Conservation (phyloP, 2,888 invertebrate species). For the Flexamia atlantica region DNA sequence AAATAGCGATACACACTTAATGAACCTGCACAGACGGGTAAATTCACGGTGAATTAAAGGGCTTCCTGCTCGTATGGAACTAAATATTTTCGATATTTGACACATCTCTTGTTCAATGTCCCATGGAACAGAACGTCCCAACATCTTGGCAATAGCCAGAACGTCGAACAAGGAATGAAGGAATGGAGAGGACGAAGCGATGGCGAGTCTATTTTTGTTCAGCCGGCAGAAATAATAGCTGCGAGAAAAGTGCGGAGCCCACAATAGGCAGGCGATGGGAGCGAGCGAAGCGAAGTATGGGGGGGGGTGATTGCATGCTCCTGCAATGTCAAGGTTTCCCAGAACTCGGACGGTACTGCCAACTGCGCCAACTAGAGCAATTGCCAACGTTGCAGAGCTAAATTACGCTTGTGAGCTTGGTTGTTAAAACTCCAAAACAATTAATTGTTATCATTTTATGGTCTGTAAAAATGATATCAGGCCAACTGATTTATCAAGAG, state of each 20-base stretch:
- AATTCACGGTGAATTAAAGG: too few species aligned
- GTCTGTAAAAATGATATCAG: too few species aligned
- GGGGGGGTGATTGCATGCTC: neutral
- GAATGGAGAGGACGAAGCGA: neutral
- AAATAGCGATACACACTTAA: too few species aligned
- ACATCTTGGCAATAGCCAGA: too few species aligned
- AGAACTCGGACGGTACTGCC: constrained; percentile 53
- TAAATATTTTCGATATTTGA: too few species aligned
- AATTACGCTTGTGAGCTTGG: constrained; percentile 9
- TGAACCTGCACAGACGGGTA: too few species aligned
- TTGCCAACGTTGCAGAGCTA: constrained; percentile 28
- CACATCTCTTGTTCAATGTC: too few species aligned
- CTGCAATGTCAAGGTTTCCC: constrained; percentile 61
- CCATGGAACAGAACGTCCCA: too few species aligned
- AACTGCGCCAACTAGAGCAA: constrained; percentile 57
- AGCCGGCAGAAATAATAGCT: constrained; percentile 29
- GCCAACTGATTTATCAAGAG: too few species aligned
- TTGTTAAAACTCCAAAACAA: too few species aligned
- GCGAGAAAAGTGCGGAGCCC: constrained; percentile 19
- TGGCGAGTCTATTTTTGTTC: constrained; percentile 36
- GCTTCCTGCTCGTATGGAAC: too few species aligned
- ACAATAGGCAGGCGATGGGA: constrained; percentile 12
- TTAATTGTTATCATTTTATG: too few species aligned
- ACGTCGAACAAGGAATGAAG: neutral
- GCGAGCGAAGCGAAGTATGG: constrained; percentile 1